phyloP scores from a whole-genome alignment of 2,797 vertebrate genomes.

The Podarcis siculus region DNA sequence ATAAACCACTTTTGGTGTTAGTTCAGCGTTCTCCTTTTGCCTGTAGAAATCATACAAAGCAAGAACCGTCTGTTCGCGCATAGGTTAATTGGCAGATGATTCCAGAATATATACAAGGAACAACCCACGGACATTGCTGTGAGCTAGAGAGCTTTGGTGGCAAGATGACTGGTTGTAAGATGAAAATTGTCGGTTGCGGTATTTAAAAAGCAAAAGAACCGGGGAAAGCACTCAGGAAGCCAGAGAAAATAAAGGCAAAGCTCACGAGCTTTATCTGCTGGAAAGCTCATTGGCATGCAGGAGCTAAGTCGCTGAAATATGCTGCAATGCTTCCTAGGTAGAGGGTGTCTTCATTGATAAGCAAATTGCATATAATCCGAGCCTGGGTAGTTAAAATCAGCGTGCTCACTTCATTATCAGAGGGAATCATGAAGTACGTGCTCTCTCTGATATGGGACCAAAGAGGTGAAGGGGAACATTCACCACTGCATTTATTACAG shows the following conservation, averaged over 20 bases:
- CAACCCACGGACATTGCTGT: neutral
- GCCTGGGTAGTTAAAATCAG: conserved; percentile 48
- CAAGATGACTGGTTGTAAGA: conserved; percentile 15
- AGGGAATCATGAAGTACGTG: conserved; percentile 32
- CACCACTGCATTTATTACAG: conserved; percentile 14
- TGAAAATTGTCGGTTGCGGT: conserved; percentile 1
- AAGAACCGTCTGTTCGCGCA: conserved; percentile 31
- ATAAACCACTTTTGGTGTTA: conserved; percentile 24
- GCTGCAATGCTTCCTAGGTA: conserved; percentile 41
- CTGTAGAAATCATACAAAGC: neutral
- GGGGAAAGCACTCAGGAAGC: conserved; percentile 4
- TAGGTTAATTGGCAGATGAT: conserved; percentile 12
- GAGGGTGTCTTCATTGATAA: conserved; percentile 52
- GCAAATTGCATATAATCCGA: conserved; percentile 36
- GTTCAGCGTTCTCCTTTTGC: neutral
- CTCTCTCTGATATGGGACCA: conserved; percentile 34
- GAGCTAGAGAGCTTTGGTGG: conserved; percentile 37
- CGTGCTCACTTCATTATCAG: conserved; percentile 45
- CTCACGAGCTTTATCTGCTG: conserved; percentile 25
- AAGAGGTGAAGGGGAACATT: neutral
- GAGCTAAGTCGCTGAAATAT: conserved; percentile 46
- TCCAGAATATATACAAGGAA: conserved; percentile 32
- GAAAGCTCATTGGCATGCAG: conserved; percentile 35
- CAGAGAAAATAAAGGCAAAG: conserved; percentile 27
- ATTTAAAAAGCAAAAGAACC: conserved; percentile 29